A percentile compares a stretch with the other conserved stretches of the same genome.
phyloP scores from a whole-genome alignment of 2,113 vertebrate genomes.

The Pao palembangensis region DNA sequence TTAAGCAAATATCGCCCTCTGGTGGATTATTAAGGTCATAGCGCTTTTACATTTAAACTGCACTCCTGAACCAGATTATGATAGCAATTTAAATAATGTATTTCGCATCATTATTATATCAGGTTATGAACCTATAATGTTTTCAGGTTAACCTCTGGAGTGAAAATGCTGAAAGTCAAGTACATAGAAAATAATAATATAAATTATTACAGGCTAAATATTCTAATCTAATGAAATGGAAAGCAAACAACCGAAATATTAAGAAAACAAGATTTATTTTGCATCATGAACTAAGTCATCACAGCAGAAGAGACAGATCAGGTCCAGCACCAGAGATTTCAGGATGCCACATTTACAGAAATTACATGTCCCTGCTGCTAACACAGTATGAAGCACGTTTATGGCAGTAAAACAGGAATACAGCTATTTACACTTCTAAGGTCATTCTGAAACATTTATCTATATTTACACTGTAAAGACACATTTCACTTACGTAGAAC shows the following conservation, averaged over 20 bases:
- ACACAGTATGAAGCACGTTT: background rate
- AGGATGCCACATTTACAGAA: background rate
- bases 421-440: background rate
- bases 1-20: no score
- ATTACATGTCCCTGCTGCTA: background rate
- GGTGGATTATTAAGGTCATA: no score
- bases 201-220: background rate
- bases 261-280: slow-evolving; percentile 26
- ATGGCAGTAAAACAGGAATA: background rate
- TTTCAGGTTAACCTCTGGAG: no score
- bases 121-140: no score
- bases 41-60: no score
- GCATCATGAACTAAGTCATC: background rate
- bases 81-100: no score
- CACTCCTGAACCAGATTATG: no score
- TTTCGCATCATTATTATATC: no score
- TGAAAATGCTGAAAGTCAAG: no score
- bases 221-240: background rate
- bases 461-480: no score
- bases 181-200: background rate
- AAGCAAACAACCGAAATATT: background rate
- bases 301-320: slow-evolving; percentile 19
- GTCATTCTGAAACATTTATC: no score
- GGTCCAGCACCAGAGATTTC: background rate
- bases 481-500: no score